phyloP scores from a whole-genome alignment of 2,797 vertebrate species.

The Megaceryle alcyon region DNA sequence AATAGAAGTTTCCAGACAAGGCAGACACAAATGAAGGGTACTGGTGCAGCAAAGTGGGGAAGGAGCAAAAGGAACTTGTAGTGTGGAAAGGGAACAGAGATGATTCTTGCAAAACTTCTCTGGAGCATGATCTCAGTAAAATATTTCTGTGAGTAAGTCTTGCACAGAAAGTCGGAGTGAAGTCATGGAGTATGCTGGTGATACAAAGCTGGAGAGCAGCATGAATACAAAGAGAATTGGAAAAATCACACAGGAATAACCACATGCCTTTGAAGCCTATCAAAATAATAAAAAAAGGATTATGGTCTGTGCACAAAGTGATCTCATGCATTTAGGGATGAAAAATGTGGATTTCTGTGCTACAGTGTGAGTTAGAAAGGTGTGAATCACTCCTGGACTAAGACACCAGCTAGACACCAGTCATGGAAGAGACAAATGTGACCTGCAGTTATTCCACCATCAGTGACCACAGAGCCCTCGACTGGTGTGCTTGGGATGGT shows the following conservation, averaged over 20 bases:
- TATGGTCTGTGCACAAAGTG: neutral
- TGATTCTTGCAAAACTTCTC: neutral
- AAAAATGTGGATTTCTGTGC: constrained; percentile 14
- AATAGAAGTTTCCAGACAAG: neutral
- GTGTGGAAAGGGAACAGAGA: neutral
- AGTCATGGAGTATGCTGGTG: neutral
- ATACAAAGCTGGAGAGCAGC: neutral
- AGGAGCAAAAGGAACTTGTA: neutral
- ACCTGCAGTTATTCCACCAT: neutral
- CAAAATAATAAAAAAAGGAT: constrained; percentile 48
- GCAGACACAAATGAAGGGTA: neutral
- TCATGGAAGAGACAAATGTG: neutral
- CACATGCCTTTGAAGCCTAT: neutral
- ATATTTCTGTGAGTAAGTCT: neutral
- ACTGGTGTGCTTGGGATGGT: neutral
- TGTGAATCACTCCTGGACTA: neutral
- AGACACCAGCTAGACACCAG: neutral
- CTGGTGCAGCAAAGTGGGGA: neutral
- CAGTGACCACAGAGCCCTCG: neutral
- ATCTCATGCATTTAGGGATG: neutral
- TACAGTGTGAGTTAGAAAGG: neutral
- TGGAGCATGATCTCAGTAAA: neutral
- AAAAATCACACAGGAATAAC: constrained; percentile 4
- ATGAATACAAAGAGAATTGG: neutral
- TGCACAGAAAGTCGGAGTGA: neutral